Evolutionary conservation across 2,113 vertebrate species (phyloP), one percentile per base, ranked within the genome.

Genomic region (Sakesphorus luctuosus): DNA sequence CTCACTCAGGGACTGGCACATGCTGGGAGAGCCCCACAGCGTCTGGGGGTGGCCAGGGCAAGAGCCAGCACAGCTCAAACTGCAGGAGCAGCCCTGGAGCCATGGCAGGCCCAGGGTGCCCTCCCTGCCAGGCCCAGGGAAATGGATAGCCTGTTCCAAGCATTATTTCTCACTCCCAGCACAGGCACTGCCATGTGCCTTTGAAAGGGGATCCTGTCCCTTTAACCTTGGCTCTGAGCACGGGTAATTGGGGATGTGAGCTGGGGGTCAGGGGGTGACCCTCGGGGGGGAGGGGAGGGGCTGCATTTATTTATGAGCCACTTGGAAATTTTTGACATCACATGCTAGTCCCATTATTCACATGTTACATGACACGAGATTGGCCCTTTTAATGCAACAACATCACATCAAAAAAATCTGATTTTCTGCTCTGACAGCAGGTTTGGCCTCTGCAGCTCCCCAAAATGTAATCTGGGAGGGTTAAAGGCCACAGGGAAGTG

Each of bases 191-290:
- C 94, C 97, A 94, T 95, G 96, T 79, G 96, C 96, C 96, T 97
- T 98, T 98, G 98, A 98, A 98, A 98, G 95, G 92, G 96, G 97
- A 98, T 96, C 95, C 97, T 97, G 96, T 97, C 97, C 98, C 98
- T 98, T 98, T 98, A 97, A 98, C 98, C 98, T 98, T 98, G 97
- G 97, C 97, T 97, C 96, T 24, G 89, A 97, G 92, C 35, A 4
- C 92, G 12, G 97, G 98, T 96, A 97, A 98, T 98, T 97, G 96
- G 97, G 97, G 97, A 98, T 94, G 96, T 94, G 77, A 97, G 96
- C 94, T 89, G 21, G 29, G 92, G 96, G 97, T 98, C 95, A 96
- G 95, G 1, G 89, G 92, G 93, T 96, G 96, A 98, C 97, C 97
- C 97, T 97, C 97, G 7, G 15, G 96, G 97, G 97, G 97, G 92